Evolutionary conservation across 2,888 invertebrate genomes (phyloP), one percentile per base, ranked within the genome.

Genomic region (Drosophila lacicola): DNA sequence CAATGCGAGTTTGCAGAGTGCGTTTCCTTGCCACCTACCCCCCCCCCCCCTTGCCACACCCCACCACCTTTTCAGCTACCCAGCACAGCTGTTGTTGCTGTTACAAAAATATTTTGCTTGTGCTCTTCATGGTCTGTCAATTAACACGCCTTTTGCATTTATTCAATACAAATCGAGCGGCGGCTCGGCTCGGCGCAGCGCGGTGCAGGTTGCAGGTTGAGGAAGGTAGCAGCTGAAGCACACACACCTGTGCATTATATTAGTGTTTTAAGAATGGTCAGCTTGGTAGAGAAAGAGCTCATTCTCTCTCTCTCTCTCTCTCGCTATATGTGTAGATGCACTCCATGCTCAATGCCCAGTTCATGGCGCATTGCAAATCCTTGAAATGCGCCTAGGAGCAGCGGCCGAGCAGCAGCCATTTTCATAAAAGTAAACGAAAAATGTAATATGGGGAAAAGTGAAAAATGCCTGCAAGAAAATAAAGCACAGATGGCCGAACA

Each of bases 131-230:
- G 88, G 88, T 88, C 88, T 88, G 88, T 78, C 86, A 88, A 89
- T 88, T 88, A 88, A 80, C 87, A 88, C 87, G 88, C 86, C 83
- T 83, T 80, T 82, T 88, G 88, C 88, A 83, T 89, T 89, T 82
- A 81, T 83, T 88, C 83, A 88, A 88, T 89, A 89, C 86, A 83
- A 89, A 82, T 86, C 84, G 88, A 80, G 80, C 75, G 64, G 45
- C 42, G 41, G 53, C 47, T 29, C 34, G 41, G 10, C 44, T 29
- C 34, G 41, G 10, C 44, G 14, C 29, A 45, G 34, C 10, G 37
- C 10, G 8, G 17, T 17, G 17, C 17, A 17, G 29, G 8, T 8
- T 29, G 29, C 36, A 13, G 25, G 17, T 33, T 10, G 50, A 13
- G 29, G 11, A 37, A 50, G 41, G 17, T 17, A 34, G n/a, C 25